Base-by-base conservation (phyloP, 2,113 vertebrate species). In the Gadus chalcogrammus region DNA sequence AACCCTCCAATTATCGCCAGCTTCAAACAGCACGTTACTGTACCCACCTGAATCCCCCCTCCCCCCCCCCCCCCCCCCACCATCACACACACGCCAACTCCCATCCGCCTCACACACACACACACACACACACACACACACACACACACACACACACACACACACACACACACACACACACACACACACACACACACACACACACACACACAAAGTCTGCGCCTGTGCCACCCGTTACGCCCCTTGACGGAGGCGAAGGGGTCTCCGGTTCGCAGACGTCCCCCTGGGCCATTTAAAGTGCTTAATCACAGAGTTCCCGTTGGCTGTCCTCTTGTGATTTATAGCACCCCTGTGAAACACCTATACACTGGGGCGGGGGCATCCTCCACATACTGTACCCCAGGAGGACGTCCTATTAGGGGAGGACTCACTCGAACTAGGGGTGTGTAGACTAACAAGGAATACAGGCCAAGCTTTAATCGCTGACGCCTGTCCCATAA, bases 261-360 rank as follows among this genome's bases (percentile, higher is more conserved):
- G 42, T 48, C 8, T 13, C 8, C 8, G 42, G 42, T 9, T 88
- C 83, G 77, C 87, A 82, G 68, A 79, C 79, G 74, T 52, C 82
- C 80, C 73, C 58, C 1, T 17, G 62, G 87, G 84, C 67, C 61
- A 42, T 59, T 77, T 76, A 20, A 64, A 48, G 71, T 58, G 70
- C 69, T 62, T 81, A 84, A 88, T 87, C 83, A 84, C 76, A 77
- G 67, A 20, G 75, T 86, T 85, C 77, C 86, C 85, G 80, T 85
- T 64, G 76, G 79, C 82, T 69, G 8, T 79, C 78, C 76, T 48
- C 42, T 11, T 13, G 42, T 48, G 42, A 48, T 48, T 48, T 48
- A 48, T 48, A 48, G 12, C 42, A 9, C 42, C 12, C 42, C 42
- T 9, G 42, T 48, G 42, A 13, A 48, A 48, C 42, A 48, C 42